Percentiles rank a stretch among this genome's conserved stretches.
Evolutionary conservation across 1,140 invertebrate genomes (phyloP).

Genomic region (Archegozetes longisetosus): DNA sequence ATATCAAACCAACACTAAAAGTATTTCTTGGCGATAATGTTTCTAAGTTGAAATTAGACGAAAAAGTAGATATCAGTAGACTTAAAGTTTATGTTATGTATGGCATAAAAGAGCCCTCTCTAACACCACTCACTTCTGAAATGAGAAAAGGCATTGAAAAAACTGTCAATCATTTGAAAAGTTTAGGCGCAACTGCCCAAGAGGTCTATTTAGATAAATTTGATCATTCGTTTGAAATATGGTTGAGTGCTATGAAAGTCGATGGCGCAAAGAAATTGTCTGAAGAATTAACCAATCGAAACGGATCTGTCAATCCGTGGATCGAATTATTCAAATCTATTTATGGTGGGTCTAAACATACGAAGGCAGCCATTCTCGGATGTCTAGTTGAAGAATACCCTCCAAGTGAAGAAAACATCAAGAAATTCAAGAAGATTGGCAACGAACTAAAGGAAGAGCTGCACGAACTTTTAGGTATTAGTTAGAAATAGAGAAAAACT

Average conservation of each 20-base stretch:
- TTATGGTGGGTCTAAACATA: conserved; percentile 14
- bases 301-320: conserved; percentile 1
- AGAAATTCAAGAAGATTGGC: background rate
- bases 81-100: conserved; percentile 53
- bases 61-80: conserved; percentile 22
- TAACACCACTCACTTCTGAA: conserved; percentile 54
- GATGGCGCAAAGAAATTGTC: background rate
- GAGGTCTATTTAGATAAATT: conserved; percentile 5
- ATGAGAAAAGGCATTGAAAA: conserved; percentile 44
- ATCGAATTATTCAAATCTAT: conserved; percentile 15
- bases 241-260: background rate
- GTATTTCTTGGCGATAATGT: conserved; percentile 18
- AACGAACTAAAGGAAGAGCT: conserved; percentile 30
- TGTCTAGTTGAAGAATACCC: background rate
- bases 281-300: background rate
- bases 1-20: conserved; percentile 29
- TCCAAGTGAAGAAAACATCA: background rate
- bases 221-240: background rate
- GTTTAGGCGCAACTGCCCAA: background rate
- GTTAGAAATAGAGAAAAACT: background rate
- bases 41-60: conserved; percentile 45
- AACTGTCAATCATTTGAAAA: background rate
- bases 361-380: conserved; percentile 8
- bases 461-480: conserved; percentile 28
- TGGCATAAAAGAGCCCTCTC: conserved; percentile 43